A percentile compares a stretch with the other conserved stretches of the same genome.
Conservation (phyloP, 2,113 vertebrate species). For the Galbula dea region DNA sequence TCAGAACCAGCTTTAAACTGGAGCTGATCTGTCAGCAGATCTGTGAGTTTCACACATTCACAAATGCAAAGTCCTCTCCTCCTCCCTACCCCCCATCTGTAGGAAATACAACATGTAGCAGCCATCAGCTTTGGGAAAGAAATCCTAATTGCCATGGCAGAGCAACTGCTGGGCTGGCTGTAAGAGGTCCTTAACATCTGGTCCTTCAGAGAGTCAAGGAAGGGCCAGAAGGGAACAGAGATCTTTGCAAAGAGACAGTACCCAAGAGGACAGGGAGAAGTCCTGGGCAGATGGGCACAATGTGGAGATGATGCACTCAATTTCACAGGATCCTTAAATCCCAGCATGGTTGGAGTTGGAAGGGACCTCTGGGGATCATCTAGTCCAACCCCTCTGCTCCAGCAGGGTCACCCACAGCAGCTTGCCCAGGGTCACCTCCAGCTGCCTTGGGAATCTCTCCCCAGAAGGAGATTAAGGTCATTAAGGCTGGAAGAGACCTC, state of each 20-base stretch:
- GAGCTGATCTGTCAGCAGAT: background rate
- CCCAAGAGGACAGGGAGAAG: background rate
- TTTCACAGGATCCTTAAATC: no score
- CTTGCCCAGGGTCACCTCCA: no score
- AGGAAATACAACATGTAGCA: background rate
- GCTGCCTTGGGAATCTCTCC: no score
- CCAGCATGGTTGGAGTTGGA: no score
- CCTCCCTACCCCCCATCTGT: background rate
- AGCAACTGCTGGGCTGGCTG: background rate
- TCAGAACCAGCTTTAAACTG: background rate
- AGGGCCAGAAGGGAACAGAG: no score
- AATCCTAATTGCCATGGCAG: background rate
- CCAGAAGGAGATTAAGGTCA: no score
- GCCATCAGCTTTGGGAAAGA: background rate
- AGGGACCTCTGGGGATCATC: no score
- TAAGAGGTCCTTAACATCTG: rapidly evolving
- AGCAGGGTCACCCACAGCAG: no score
- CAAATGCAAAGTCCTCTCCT: background rate
- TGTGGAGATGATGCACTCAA: rapidly evolving
- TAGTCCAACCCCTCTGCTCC: no score
- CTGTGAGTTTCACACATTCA: background rate
- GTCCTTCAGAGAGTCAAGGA: no score
- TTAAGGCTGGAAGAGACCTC: no score
- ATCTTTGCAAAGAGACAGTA: background rate
- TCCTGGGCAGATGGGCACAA: background rate